These are phyloP conservation scores for Florisuga fusca DNA, from an alignment of 2,797 vertebrate species.

Conservation along the genomic window DNA sequence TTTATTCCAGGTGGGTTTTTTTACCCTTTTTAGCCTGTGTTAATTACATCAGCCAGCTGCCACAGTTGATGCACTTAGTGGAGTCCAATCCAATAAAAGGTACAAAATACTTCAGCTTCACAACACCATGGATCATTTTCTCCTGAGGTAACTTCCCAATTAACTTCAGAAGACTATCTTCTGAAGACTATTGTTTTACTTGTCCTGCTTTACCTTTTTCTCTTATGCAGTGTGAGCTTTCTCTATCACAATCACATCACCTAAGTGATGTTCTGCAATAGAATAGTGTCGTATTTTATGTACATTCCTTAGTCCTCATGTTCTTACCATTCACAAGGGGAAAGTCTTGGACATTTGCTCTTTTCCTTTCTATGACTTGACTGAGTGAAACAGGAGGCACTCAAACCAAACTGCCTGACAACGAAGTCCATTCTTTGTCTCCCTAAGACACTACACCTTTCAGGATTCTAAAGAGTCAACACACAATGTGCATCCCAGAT, in stretches of 20 bases:
- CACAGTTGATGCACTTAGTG: not conserved
- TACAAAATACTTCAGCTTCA: slow-evolving; percentile 6
- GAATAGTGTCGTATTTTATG: not conserved
- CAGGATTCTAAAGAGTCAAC: not conserved
- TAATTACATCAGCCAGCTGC: slow-evolving; percentile 9
- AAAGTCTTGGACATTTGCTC: not conserved
- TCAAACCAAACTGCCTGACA: not conserved
- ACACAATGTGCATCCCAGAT: rapidly evolving
- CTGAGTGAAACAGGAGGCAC: not conserved
- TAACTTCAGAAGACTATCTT: not conserved
- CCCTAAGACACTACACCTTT: not conserved
- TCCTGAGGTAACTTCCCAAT: not conserved
- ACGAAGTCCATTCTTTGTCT: not conserved
- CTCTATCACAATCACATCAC: not conserved
- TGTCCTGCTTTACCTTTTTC: not conserved
- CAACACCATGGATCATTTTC: not conserved
- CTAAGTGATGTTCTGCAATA: not conserved
- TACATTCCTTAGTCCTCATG: not conserved
- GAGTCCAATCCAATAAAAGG: not conserved
- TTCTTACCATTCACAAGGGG: not conserved
- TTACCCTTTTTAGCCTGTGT: not conserved
- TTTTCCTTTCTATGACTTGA: not conserved
- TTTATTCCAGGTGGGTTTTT: not conserved
- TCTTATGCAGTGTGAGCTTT: not conserved
- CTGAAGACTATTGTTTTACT: not conserved